phyloP scores from a whole-genome alignment of 2,797 vertebrate genomes.

The Anabas testudineus region DNA sequence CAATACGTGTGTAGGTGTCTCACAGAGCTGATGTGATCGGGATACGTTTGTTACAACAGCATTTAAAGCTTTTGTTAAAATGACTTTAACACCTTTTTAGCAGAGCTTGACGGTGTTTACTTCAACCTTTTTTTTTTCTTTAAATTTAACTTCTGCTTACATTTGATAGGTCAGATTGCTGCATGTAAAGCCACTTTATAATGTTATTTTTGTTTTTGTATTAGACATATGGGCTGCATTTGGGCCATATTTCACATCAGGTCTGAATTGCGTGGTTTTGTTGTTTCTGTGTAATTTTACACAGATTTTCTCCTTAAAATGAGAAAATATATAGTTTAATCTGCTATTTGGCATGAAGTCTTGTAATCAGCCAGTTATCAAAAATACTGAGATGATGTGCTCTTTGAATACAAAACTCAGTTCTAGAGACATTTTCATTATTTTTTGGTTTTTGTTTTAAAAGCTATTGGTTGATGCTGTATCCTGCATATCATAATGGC shows the following conservation, averaged over 20 bases:
- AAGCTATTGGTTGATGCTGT: neutral
- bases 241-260: no score
- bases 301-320: no score
- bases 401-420: neutral
- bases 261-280: no score
- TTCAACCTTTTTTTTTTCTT: no score
- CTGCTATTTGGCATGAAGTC: no score
- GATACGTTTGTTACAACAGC: neutral
- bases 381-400: neutral
- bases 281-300: neutral
- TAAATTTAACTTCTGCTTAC: neutral
- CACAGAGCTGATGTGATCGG: conserved; percentile 1
- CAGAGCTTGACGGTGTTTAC: neutral
- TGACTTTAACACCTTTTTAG: neutral
- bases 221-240: neutral
- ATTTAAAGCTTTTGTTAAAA: neutral
- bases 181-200: neutral
- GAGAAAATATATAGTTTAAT: no score
- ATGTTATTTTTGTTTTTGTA: neutral
- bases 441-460: neutral
- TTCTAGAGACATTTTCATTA: neutral
- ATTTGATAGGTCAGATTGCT: neutral
- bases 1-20: neutral
- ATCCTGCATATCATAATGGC: neutral
- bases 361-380: no score